Conservation (phyloP, 2,113 vertebrate species). For the Etheostoma cragini region DNA sequence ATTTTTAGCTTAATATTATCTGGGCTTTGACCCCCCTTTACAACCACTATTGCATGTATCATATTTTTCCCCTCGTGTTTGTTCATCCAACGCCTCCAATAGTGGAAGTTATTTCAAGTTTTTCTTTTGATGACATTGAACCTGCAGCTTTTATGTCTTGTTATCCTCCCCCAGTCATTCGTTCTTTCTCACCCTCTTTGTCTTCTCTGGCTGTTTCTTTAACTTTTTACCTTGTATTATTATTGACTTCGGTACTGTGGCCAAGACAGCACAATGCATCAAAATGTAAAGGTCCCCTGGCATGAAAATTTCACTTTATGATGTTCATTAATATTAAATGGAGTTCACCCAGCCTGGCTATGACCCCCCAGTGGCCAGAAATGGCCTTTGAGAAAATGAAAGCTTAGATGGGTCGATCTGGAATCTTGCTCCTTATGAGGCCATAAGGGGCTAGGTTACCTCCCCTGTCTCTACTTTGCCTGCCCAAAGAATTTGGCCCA, state of each 20-base stretch:
- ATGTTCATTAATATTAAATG: no score
- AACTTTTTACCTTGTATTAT: background rate
- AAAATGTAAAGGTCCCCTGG: background rate
- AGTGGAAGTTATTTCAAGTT: constrained; percentile 7
- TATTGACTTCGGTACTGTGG: background rate
- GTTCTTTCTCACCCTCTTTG: background rate
- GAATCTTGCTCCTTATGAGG: no score
- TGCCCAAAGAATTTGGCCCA: no score
- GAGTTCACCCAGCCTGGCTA: no score
- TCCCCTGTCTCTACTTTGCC: no score
- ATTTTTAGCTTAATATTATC: background rate
- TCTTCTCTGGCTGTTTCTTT: constrained; percentile 5
- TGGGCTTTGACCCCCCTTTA: background rate
- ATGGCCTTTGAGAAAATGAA: no score
- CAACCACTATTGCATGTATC: background rate
- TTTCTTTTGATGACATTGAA: constrained; percentile 21
- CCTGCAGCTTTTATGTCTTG: constrained; percentile 31
- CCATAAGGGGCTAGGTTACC: no score
- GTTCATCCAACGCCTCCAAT: background rate
- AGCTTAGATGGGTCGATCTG: no score
- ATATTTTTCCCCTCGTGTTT: background rate
- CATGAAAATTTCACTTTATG: no score
- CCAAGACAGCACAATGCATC: background rate
- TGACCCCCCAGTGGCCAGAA: no score
- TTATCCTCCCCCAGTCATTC: background rate